Base-by-base conservation (phyloP, 2,797 vertebrate genomes). In the Tauraco hartlaubi region DNA sequence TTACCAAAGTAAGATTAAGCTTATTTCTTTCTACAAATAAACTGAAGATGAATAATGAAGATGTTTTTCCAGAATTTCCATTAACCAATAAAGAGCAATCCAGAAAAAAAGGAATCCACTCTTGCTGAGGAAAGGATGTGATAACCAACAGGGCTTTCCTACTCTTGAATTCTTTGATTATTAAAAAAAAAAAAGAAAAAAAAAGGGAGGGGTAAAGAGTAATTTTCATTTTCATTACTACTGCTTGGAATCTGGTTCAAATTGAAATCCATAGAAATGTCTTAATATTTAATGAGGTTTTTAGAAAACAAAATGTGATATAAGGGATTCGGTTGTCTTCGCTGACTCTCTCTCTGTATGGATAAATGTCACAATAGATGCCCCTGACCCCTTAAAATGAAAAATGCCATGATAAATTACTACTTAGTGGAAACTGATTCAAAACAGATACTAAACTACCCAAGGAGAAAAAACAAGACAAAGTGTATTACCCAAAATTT, bases 201-300 rank as follows among this genome's bases (percentile, higher is more conserved):
- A 9, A 44, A 15, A 3, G 5, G 15, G 11, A 18, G 5, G 14
- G 4, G 6, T 56, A 51, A 64, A 67, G 52, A 75, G 33, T 31
- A 17, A 69, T 52, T 91, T 94, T 79, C 22, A 51, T 78, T 87
- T 94, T 76, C 37, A 68, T 74, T 85, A 39, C 48, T 77, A 9
- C 33, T 78, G 5, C 59, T 77, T 84, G 62, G 59, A 90, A 86
- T 92, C 76, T 86, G 79, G 31, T 43, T 96, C 71, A 81, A 85
- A 85, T 7, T 39, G 55, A 90, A 93, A 59, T 73, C 28, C 44
- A 73, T 1, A 86, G 73, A 80, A 86, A 76, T 41, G 23, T 28
- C 16, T 92, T 78, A 81, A 79, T 74, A 93, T 67, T 94, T 90
- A 82, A 88, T 49, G 79, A 86, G 69, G 51, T 46, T 71, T 83